Base-by-base conservation (phyloP, 2,113 vertebrate species). In the Dipodomys ordii region DNA sequence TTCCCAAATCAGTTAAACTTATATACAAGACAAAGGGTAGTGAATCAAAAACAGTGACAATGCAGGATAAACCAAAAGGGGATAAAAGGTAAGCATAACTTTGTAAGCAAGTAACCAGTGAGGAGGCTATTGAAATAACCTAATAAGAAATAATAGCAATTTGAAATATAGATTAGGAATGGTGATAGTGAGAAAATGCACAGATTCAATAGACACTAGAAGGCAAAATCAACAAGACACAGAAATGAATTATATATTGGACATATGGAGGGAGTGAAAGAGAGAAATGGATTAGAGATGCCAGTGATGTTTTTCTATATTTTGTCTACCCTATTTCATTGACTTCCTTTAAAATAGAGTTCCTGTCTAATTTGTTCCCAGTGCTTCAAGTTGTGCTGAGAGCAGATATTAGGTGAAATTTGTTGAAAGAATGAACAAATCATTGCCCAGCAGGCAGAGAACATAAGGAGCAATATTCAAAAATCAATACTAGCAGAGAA, bases 381-480 rank as follows among this genome's bases (percentile, higher is more conserved):
- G 25, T 46, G 27, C 10, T 44, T 95, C 64, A 87, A 7, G 72
- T 11, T 92, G 57, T 23, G 3, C 20, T 49, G 76, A 11, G 12
- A 76, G 87, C 11, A 93, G 25, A 88, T 23, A 85, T 19, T 53
- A 20, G 3, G 30, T 77, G 27, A 81, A 88, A 64, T 71, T n/a
- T 88, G 32, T 53, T 86, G 32, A 83, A 89, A 93, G 15, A 93
- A 87, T 80, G 62, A 92, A 69, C 7, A 94, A 83, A 89, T 76
- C 35, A 62, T 72, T 96, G 7, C 6, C 20, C 23, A 95, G 23
- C 7, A 81, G 19, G 27, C 39, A 92, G 49, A 72, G 30, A 84
- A 84, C 57, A 90, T 39, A 73, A 91, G n/a, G 23, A 82, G 7
- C 60, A 93, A 83, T 88, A 92, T 88, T 93, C 79, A 85, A 22